phyloP scores from a whole-genome alignment of 2,113 vertebrate species.

The Tachycineta bicolor region DNA sequence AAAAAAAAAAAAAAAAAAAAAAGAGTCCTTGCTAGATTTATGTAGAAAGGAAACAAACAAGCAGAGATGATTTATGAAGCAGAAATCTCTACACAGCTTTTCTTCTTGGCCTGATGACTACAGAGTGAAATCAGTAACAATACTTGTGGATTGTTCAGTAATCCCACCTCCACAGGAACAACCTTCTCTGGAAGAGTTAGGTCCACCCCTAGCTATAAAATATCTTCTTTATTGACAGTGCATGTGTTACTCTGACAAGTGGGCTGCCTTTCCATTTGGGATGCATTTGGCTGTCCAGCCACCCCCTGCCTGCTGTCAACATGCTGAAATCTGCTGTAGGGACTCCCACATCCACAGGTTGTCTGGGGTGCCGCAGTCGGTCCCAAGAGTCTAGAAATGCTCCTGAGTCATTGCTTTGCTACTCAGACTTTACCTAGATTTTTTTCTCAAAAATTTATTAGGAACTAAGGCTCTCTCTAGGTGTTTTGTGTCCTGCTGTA shows the following conservation, averaged over 20 bases:
- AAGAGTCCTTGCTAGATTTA: neutral
- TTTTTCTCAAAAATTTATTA: neutral
- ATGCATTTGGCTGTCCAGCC: neutral
- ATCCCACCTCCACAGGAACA: neutral
- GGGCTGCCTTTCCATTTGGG: neutral
- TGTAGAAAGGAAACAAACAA: neutral
- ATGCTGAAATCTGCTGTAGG: neutral
- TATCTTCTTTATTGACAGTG: neutral
- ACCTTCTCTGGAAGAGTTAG: neutral
- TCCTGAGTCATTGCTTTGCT: neutral
- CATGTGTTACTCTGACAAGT: neutral
- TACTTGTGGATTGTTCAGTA: neutral
- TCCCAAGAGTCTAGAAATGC: neutral
- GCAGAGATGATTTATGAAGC: neutral
- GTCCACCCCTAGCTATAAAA: neutral
- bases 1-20: neutral
- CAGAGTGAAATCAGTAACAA: neutral
- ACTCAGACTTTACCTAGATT: neutral
- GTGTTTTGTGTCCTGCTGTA: neutral
- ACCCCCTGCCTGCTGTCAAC: neutral
- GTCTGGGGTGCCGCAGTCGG: rapidly evolving
- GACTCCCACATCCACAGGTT: neutral
- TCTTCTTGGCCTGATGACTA: neutral
- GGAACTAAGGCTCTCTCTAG: neutral
- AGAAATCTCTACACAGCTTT: neutral